Evolutionary conservation across 1,140 invertebrate genomes (phyloP).

Genomic region (Aphis craccivora): DNA sequence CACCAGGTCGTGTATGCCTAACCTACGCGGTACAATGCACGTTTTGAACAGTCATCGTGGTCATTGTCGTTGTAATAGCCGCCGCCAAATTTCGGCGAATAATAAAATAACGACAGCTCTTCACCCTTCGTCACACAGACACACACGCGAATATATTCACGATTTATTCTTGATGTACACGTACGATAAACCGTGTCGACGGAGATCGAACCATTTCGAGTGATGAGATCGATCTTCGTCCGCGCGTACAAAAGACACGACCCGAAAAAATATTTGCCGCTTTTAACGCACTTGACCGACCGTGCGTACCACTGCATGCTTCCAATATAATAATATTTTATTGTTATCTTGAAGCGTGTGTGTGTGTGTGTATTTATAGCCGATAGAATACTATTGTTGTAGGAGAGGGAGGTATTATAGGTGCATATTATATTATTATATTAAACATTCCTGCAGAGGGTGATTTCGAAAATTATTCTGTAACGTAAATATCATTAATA

Average conservation of each 20-base stretch:
- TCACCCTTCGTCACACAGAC: neutral
- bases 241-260: neutral
- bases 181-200: neutral
- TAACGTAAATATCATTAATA: neutral
- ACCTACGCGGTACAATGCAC: neutral
- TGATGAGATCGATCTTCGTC: neutral
- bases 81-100: neutral
- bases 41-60: conserved; percentile 17
- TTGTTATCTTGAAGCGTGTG: neutral
- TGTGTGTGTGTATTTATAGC: neutral
- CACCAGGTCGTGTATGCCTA: neutral
- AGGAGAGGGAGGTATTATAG: neutral
- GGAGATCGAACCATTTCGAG: neutral
- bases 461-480: neutral
- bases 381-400: neutral
- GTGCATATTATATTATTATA: neutral
- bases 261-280: conserved; percentile 11
- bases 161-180: neutral
- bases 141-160: neutral
- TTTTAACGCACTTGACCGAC: conserved; percentile 21
- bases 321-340: neutral
- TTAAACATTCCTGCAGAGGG: neutral
- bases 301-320: neutral
- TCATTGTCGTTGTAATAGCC: neutral
- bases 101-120: neutral